A percentile compares a stretch with the other conserved stretches of the same genome.
Conservation (phyloP, 2,797 vertebrate genomes). For the Platyrinchus mystaceus region DNA sequence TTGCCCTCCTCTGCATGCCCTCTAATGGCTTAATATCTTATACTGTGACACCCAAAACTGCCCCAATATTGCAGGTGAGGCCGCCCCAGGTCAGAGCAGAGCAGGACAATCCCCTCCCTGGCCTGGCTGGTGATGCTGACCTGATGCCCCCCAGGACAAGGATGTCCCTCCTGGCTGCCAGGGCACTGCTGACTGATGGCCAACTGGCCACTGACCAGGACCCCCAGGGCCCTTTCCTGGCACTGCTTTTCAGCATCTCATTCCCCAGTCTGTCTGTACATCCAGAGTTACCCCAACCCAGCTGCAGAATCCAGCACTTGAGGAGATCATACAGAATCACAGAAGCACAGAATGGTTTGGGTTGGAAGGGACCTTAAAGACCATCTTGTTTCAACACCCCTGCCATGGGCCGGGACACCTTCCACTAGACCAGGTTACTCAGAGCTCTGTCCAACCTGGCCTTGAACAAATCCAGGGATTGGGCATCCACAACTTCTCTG, state of each 20-base stretch:
- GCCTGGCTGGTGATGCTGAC: accelerated
- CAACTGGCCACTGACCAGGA: not conserved
- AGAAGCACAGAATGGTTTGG: not conserved
- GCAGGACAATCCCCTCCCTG: not conserved
- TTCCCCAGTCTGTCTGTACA: not conserved
- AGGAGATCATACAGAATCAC: not conserved
- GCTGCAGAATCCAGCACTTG: not conserved
- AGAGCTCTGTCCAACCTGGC: not conserved
- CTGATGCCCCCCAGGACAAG: not conserved
- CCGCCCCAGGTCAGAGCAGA: not conserved
- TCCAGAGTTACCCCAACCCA: not conserved
- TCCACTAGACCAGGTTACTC: not conserved
- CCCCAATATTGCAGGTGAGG: not conserved
- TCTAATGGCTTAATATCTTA: not conserved
- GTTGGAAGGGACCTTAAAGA: not conserved
- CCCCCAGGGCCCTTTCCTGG: not conserved
- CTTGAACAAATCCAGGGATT: not conserved
- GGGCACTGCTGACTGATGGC: not conserved
- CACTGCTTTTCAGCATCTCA: not conserved
- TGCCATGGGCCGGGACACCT: not conserved
- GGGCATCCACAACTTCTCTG: not conserved
- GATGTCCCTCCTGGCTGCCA: not conserved
- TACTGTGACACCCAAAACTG: not conserved
- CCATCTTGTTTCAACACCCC: not conserved
- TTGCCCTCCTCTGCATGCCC: not conserved